Evolutionary conservation across 37 sponge, comb jelly and placozoan genomes (phyloP).

Genomic region (Aplysina aerophoba): DNA sequence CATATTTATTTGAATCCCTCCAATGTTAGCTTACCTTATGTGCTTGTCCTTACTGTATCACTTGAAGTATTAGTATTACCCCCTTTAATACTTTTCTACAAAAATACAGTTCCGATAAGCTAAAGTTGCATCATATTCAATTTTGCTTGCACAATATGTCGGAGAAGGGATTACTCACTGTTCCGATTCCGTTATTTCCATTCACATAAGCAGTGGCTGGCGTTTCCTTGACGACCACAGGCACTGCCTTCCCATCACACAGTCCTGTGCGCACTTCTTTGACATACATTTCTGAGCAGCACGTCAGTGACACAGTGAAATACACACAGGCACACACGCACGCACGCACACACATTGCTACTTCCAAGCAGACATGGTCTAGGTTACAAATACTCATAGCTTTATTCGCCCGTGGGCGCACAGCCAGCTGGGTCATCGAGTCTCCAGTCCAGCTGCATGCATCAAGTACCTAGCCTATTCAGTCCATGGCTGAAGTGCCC

Average conservation of each 20-base stretch:
- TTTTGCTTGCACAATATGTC: background rate
- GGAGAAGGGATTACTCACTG: slow-evolving; percentile 41
- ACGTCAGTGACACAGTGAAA: no score
- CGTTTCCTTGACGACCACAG: slow-evolving; percentile 71
- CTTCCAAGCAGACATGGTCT: no score
- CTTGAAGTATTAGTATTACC: no score
- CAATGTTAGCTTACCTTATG: no score
- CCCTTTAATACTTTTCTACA: background rate
- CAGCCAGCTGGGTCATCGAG: background rate
- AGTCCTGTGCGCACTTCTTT: slow-evolving; percentile 54
- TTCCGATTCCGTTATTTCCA: slow-evolving; percentile 80
- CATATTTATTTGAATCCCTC: no score
- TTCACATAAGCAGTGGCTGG: slow-evolving; percentile 85
- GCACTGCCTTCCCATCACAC: slow-evolving; percentile 75
- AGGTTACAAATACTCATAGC: background rate
- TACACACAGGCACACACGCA: no score
- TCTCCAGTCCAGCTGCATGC: background rate
- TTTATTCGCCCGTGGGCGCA: background rate
- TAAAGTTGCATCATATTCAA: no score
- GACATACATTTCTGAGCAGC: slow-evolving; percentile 90
- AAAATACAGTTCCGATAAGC: background rate
- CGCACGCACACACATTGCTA: no score
- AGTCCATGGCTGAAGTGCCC: slow-evolving; percentile 97
- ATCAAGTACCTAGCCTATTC: slow-evolving; percentile 82
- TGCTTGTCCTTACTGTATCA: no score